Percentiles rank a stretch among this genome's conserved stretches.
Evolutionary conservation across 2,888 invertebrate species (phyloP).

Genomic region (Macrophya alboannulata): DNA sequence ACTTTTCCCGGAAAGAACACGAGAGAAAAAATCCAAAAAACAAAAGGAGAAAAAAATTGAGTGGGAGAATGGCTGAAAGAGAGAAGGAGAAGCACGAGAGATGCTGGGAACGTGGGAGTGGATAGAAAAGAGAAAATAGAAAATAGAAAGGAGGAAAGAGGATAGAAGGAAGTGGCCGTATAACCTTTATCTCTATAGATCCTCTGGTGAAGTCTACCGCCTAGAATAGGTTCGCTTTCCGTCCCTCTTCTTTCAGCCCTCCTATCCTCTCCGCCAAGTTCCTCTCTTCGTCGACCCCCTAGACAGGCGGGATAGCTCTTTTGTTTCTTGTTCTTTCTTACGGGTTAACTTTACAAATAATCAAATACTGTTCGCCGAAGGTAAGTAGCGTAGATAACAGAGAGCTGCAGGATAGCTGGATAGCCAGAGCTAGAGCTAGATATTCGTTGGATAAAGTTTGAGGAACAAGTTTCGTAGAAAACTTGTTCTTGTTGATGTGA

Average conservation of each 20-base stretch:
- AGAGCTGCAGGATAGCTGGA: background rate
- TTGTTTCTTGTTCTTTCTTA: slow-evolving; percentile 27
- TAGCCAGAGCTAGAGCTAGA: background rate
- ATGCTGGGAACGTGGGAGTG: slow-evolving; percentile 38
- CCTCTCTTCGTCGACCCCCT: background rate
- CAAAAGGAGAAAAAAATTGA: slow-evolving; percentile 38
- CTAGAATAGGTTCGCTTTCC: slow-evolving; percentile 12
- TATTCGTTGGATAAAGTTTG: slow-evolving; percentile 43
- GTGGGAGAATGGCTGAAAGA: slow-evolving; percentile 32
- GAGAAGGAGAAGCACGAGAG: slow-evolving; percentile 38
- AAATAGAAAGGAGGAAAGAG: slow-evolving; percentile 59
- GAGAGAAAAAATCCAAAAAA: slow-evolving; percentile 33
- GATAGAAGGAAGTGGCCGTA: slow-evolving; percentile 56
- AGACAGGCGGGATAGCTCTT: slow-evolving; percentile 2
- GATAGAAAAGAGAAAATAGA: slow-evolving; percentile 38
- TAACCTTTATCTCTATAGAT: slow-evolving; percentile 61
- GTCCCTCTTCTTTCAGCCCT: slow-evolving; percentile 11
- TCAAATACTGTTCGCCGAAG: slow-evolving; percentile 53
- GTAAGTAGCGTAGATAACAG: slow-evolving; percentile 49
- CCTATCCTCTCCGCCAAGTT: background rate
- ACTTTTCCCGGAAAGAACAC: slow-evolving; percentile 41
- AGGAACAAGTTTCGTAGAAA: slow-evolving; percentile 13
- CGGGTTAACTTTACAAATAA: slow-evolving; percentile 52
- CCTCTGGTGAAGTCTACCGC: slow-evolving; percentile 24
- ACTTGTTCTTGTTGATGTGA: slow-evolving; percentile 7